phyloP scores from a whole-genome alignment of 1,140 invertebrate species.

The Diorhabda sublineata region DNA sequence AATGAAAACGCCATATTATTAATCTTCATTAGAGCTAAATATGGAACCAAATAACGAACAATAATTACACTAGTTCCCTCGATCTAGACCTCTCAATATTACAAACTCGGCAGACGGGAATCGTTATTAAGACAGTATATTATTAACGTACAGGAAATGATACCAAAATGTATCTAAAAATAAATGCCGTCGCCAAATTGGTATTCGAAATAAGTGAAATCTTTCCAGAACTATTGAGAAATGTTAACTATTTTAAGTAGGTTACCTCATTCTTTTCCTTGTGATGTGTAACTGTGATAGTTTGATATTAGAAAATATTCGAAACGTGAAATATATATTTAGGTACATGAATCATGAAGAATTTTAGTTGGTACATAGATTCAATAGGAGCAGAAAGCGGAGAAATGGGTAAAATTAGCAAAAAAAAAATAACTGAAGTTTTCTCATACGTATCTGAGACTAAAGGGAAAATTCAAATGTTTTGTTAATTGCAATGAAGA shows the following conservation, averaged over 20 bases:
- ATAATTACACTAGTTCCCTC: slow-evolving; percentile 1
- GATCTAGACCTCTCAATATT: not conserved
- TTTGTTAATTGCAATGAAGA: no score
- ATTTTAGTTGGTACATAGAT: no score
- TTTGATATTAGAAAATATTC: no score
- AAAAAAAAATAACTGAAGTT: no score
- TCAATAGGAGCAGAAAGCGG: no score
- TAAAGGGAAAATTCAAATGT: no score
- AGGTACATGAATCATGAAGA: no score
- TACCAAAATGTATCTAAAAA: not conserved
- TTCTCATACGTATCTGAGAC: no score
- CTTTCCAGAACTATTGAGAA: not conserved
- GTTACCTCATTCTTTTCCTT: not conserved
- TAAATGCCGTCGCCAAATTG: not conserved
- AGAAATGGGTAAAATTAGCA: no score
- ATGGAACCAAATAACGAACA: slow-evolving; percentile 2
- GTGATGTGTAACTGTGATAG: no score
- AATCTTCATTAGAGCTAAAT: slow-evolving; percentile 2
- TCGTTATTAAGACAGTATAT: not conserved
- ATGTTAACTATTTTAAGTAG: not conserved
- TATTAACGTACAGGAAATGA: slow-evolving; percentile 1
- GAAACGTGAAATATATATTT: no score
- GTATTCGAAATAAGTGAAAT: not conserved
- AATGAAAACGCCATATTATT: slow-evolving; percentile 2
- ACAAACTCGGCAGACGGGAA: not conserved